Evolutionary conservation across 2,888 invertebrate species (phyloP).

Genomic region (Orgyia antiqua): DNA sequence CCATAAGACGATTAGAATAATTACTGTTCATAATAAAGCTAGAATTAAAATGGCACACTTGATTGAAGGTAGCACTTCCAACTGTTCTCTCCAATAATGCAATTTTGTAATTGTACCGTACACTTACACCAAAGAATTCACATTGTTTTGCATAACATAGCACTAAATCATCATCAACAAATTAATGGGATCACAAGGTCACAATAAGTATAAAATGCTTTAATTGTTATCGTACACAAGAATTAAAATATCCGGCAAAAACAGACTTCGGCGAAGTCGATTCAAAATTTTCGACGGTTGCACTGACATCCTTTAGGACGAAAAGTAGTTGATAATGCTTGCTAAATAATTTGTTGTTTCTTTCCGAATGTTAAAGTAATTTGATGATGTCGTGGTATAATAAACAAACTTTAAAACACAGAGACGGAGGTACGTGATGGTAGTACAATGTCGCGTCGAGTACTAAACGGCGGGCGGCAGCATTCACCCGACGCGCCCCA

Average conservation of each 20-base stretch:
- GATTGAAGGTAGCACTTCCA: slow-evolving; percentile 23
- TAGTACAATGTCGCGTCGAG: slow-evolving; percentile 46
- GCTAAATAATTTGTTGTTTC: slow-evolving; percentile 7
- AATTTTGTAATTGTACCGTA: slow-evolving; percentile 30
- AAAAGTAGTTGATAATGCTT: slow-evolving; percentile 16
- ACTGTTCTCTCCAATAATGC: slow-evolving; percentile 18
- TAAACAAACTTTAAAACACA: slow-evolving; percentile 27
- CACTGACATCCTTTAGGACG: slow-evolving; percentile 58
- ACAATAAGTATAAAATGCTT: slow-evolving; percentile 21
- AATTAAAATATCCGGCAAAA: slow-evolving; percentile 65
- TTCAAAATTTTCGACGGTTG: slow-evolving; percentile 65
- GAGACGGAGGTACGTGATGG: slow-evolving; percentile 33
- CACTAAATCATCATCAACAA: slow-evolving; percentile 25
- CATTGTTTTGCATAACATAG: slow-evolving; percentile 42
- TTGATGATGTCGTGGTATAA: slow-evolving; percentile 26
- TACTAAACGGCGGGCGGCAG: slow-evolving; percentile 47
- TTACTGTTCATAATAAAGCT: slow-evolving; percentile 50
- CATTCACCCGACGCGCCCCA: slow-evolving; percentile 55
- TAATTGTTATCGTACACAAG: slow-evolving; percentile 71
- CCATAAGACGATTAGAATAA: slow-evolving; percentile 51
- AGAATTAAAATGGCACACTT: slow-evolving; percentile 59
- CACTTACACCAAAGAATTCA: slow-evolving; percentile 33
- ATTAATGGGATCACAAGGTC: slow-evolving; percentile 10
- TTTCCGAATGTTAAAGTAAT: slow-evolving; percentile 8
- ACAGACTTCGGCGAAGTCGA: slow-evolving; percentile 55